Evolutionary conservation across 2,888 invertebrate genomes (phyloP).

Genomic region (Tribolium freemani): DNA sequence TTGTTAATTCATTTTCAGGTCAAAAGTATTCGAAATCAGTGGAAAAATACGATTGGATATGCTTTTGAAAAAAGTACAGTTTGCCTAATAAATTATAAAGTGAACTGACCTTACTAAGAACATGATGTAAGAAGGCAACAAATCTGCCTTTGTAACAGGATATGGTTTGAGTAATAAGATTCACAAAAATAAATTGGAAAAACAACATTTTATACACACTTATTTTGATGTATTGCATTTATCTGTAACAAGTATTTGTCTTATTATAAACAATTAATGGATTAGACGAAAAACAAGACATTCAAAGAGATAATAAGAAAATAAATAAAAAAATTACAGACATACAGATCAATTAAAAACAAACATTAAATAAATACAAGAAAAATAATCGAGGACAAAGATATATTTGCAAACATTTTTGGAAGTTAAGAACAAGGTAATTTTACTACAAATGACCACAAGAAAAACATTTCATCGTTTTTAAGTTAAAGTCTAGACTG

Average conservation of each 20-base stretch:
- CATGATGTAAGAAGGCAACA: neutral
- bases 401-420: no score
- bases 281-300: neutral
- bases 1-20: no score
- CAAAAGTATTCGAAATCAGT: neutral
- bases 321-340: neutral
- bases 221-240: neutral
- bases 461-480: no score
- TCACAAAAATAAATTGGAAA: neutral
- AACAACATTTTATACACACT: neutral
- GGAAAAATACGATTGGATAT: neutral
- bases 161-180: neutral
- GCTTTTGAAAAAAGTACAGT: neutral
- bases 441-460: no score
- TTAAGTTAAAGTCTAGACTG: no score
- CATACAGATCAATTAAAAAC: no score
- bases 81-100: neutral
- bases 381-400: no score
- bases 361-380: no score
- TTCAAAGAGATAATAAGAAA: neutral
- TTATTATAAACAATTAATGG: neutral
- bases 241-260: neutral
- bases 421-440: no score
- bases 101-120: neutral
- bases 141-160: neutral